A percentile compares a stretch with the other conserved stretches of the same genome.
Conservation (phyloP, 2,113 vertebrate genomes). For the Grammomys surdaster region DNA sequence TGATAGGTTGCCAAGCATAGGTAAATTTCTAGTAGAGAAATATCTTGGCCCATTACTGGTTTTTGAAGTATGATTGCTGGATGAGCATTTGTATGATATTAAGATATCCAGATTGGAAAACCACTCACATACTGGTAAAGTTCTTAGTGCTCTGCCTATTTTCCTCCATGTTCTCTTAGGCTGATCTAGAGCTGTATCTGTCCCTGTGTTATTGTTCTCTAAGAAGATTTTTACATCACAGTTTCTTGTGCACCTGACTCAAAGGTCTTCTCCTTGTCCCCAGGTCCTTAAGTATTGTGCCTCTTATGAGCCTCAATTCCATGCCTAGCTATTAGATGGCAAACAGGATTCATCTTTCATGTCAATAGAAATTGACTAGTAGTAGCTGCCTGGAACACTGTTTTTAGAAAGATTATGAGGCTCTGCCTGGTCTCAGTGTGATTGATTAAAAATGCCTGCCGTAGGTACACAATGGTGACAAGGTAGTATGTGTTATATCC, state of each 20-base stretch:
- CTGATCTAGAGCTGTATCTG: background rate
- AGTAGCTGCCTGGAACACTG: constrained; percentile 53
- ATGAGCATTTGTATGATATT: background rate
- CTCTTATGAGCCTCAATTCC: background rate
- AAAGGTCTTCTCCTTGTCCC: background rate
- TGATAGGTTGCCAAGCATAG: constrained; percentile 4
- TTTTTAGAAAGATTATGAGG: constrained; percentile 56
- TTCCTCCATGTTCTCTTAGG: background rate
- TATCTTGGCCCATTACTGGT: background rate
- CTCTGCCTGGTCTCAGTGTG: background rate
- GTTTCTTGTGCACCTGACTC: background rate
- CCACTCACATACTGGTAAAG: background rate
- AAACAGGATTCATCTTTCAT: constrained; percentile 59
- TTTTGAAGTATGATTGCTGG: constrained; percentile 18
- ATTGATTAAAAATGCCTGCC: constrained; percentile 44
- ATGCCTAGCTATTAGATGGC: constrained; percentile 44
- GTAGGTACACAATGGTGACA: background rate
- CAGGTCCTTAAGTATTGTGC: background rate
- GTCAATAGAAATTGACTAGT: constrained; percentile 54
- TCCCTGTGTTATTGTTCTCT: background rate
- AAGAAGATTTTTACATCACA: background rate
- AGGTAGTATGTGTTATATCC: background rate
- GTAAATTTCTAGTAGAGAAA: constrained; percentile 21
- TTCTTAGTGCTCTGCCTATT: background rate
- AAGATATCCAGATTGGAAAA: background rate